Conservation (phyloP, 2,797 vertebrate species). For the Poliocrania exsul region DNA sequence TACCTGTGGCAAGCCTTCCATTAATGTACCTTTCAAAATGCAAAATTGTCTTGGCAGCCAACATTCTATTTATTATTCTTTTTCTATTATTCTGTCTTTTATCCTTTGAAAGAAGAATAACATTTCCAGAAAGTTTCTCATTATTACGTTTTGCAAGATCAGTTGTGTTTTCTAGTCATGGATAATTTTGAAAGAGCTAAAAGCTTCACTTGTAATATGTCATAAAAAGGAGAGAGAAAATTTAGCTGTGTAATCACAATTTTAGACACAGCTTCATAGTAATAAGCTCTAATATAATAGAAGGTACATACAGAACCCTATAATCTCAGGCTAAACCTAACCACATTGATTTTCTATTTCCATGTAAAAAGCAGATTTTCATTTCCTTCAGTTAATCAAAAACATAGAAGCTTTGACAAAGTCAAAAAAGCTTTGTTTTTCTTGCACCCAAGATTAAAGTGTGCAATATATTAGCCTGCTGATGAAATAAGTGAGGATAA, state of each 20-base stretch:
- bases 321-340: constrained; percentile 45
- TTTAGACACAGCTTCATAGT: constrained; percentile 32
- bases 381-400: constrained; percentile 45
- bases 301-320: constrained; percentile 36
- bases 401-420: constrained; percentile 19
- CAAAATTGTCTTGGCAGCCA: constrained; percentile 12
- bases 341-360: constrained; percentile 24
- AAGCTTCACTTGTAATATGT: background rate
- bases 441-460: constrained; percentile 42
- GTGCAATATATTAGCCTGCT: background rate
- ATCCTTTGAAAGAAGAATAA: constrained; percentile 27
- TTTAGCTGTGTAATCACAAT: constrained; percentile 11
- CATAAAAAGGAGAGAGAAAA: background rate
- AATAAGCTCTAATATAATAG: constrained; percentile 37
- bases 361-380: constrained; percentile 42
- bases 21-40: constrained; percentile 53
- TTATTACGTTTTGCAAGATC: constrained; percentile 23
- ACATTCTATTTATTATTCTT: constrained; percentile 22
- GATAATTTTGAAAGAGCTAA: constrained; percentile 15
- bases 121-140: constrained; percentile 30
- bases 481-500: constrained; percentile 34
- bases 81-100: constrained; percentile 28
- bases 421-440: constrained; percentile 26
- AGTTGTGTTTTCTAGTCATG: constrained; percentile 4
- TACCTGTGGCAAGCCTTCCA: constrained; percentile 31